Percentiles rank a stretch among this genome's conserved stretches.
Conservation (phyloP, 1,140 invertebrate species). For the Laodelphax striatellus region DNA sequence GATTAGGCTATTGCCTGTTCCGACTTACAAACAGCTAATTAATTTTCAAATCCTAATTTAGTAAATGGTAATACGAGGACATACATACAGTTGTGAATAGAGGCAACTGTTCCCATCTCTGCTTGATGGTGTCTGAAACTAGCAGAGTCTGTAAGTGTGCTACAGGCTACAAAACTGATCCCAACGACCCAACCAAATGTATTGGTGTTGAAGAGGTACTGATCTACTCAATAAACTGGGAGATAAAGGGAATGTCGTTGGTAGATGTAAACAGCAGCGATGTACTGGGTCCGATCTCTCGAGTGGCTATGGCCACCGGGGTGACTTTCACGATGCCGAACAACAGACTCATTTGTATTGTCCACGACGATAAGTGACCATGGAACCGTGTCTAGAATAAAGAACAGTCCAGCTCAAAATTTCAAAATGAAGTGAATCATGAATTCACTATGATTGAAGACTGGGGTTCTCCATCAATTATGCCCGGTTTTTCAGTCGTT, state of each 20-base stretch:
- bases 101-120: conserved; percentile 63
- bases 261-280: conserved; percentile 29
- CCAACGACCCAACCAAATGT: conserved; percentile 37
- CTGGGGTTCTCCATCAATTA: no score
- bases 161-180: conserved; percentile 50
- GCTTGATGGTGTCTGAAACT: conserved; percentile 48
- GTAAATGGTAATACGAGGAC: no score
- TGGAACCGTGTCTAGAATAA: conserved; percentile 59
- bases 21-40: no score
- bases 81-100: no score
- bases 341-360: conserved; percentile 63
- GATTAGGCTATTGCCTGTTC: no score
- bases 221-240: conserved; percentile 63
- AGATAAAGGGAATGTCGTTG: conserved; percentile 56
- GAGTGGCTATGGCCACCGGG: conserved; percentile 56
- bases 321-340: conserved; percentile 65
- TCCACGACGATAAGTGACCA: conserved; percentile 67
- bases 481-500: no score
- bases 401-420: no score
- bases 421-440: no score
- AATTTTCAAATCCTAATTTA: no score
- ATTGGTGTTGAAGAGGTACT: conserved; percentile 51
- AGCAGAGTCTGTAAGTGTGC: conserved; percentile 59
- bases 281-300: conserved; percentile 64
- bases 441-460: no score